phyloP scores from a whole-genome alignment of 1,140 invertebrate genomes.

The Fopius arisanus region DNA sequence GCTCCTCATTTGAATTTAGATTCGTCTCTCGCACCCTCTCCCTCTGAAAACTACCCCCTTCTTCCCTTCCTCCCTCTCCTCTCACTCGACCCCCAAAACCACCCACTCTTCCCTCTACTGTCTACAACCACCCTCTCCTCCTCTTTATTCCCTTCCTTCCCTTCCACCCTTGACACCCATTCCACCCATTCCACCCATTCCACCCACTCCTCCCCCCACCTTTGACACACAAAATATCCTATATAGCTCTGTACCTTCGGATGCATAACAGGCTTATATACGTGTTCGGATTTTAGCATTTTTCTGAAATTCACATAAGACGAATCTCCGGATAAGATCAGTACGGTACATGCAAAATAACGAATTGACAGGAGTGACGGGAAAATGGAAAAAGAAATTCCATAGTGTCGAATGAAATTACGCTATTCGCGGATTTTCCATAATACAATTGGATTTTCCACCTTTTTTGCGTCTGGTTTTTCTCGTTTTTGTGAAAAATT shows the following conservation, averaged over 20 bases:
- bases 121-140: neutral
- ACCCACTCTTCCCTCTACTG: neutral
- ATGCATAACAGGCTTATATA: neutral
- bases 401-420: neutral
- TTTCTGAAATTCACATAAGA: neutral
- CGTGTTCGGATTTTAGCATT: neutral
- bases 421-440: neutral
- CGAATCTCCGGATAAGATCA: neutral
- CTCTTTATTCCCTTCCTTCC: too few relatives aligned
- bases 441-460: neutral
- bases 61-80: neutral
- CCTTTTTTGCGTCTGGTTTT: too few relatives aligned
- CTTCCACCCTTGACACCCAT: too few relatives aligned
- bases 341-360: neutral
- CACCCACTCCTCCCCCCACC: neutral
- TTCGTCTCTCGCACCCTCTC: slow-evolving; percentile 42
- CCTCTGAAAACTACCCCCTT: neutral
- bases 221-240: neutral
- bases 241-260: neutral
- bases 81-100: too few relatives aligned
- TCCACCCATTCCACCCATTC: too few relatives aligned
- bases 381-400: neutral
- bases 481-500: too few relatives aligned
- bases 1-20: slow-evolving; percentile 60
- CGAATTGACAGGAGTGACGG: neutral